These are phyloP conservation scores for Grapholita molesta DNA, from an alignment of 1,140 invertebrate genomes.

Conservation along the genomic window DNA sequence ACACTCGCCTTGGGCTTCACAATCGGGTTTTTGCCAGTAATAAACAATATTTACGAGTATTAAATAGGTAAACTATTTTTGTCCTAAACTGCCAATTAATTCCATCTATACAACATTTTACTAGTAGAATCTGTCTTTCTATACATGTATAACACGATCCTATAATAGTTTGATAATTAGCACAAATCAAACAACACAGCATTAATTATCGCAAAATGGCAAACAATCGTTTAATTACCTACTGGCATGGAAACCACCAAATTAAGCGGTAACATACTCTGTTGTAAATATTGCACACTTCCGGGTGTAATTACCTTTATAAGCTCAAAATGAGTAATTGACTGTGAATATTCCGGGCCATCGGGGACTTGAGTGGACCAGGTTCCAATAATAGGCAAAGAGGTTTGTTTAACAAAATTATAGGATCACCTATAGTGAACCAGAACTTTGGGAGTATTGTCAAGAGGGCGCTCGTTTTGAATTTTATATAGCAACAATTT, in stretches of 20 bases:
- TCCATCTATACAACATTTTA: too few relatives aligned
- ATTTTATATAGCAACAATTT: too few relatives aligned
- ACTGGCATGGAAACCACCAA: conserved; percentile 18
- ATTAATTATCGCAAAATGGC: conserved; percentile 21
- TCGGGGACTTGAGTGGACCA: conserved; percentile 9
- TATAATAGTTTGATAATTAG: conserved; percentile 18
- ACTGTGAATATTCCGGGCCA: background rate
- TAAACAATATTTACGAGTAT: too few relatives aligned
- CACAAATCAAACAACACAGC: conserved; percentile 15
- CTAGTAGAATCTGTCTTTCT: background rate
- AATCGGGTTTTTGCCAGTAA: too few relatives aligned
- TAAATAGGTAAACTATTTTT: too few relatives aligned
- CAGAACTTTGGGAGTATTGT: too few relatives aligned
- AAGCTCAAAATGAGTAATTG: conserved; percentile 15
- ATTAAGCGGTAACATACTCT: conserved; percentile 17
- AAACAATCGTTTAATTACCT: conserved; percentile 20
- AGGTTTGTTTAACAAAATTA: background rate
- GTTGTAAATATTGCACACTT: conserved; percentile 12
- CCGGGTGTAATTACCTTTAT: conserved; percentile 11
- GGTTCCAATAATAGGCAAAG: background rate
- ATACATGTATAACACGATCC: background rate
- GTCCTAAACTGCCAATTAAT: too few relatives aligned
- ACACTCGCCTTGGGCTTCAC: too few relatives aligned
- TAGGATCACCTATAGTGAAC: too few relatives aligned
- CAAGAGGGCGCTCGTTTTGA: too few relatives aligned